Percentiles rank a stretch among this genome's conserved stretches.
Conservation (phyloP, 1,140 invertebrate species). For the Drosophila biarmipes region DNA sequence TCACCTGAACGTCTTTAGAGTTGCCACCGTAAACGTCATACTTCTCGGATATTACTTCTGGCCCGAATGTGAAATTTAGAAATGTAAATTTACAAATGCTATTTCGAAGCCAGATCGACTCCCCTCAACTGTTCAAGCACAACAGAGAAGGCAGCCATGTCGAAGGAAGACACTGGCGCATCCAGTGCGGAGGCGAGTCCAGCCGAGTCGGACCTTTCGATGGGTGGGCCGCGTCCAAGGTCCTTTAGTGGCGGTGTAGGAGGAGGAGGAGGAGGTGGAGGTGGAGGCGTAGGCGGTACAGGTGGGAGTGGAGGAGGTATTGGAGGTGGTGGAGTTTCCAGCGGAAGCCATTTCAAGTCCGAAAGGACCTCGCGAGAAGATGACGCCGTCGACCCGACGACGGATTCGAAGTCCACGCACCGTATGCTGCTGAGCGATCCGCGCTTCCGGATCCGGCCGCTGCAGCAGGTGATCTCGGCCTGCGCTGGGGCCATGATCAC, state of each 20-base stretch:
- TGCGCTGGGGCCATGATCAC: constrained; percentile 95
- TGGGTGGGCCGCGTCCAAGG: neutral
- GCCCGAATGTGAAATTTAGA: constrained; percentile 25
- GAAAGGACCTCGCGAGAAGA: neutral
- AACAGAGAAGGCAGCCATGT: constrained; percentile 36
- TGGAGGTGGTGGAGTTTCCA: neutral
- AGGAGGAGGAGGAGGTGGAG: no score
- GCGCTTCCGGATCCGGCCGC: constrained; percentile 90
- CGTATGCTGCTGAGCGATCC: constrained; percentile 86
- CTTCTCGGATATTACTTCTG: constrained; percentile 5
- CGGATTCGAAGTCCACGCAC: neutral
- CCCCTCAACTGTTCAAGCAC: constrained; percentile 1
- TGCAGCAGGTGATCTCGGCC: constrained; percentile 95
- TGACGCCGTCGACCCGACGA: neutral
- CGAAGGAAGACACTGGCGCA: constrained; percentile 16
- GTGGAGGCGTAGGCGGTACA: neutral
- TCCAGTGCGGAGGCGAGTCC: neutral
- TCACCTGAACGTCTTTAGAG: constrained; percentile 1
- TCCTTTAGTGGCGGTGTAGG: neutral
- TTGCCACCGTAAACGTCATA: constrained; percentile 19
- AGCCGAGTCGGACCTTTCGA: neutral
- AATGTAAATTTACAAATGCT: constrained; percentile 36
- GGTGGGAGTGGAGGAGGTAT: neutral
- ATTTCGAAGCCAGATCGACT: constrained; percentile 17
- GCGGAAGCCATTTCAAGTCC: neutral